Base-by-base conservation (phyloP, 2,888 invertebrate species). In the Drosophila merina region DNA sequence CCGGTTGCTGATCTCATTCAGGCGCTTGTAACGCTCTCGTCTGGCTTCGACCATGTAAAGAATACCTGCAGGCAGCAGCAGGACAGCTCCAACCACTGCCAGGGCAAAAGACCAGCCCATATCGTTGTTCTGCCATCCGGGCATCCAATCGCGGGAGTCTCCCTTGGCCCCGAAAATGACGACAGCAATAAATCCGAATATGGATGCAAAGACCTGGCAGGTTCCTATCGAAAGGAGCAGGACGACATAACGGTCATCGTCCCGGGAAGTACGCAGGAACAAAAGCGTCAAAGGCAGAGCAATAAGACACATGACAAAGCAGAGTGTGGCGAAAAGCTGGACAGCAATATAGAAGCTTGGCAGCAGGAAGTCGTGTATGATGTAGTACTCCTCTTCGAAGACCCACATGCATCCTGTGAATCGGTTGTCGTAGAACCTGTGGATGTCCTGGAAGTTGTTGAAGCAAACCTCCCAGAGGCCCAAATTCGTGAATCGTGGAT, bases 401-500 rank as follows among this genome's bases (percentile, higher is more conserved):
- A 99, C 96, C 98, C 98, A 99, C 96, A 97, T 97, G 89, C 99
- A 99, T 0, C 97, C 97, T 12, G 93, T 94, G 86, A 97, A 97
- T 56, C 93, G 93, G 4, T 94, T 95, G 87, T 98, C 97, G 92
- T 98, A 98, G 91, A 95, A 94, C 76, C 96, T 95, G 78, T 96
- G 95, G 4, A 96, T 94, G 90, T 98, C 98, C 91, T 96, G 95
- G 90, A 97, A 98, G 47, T 96, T 94, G 82, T 95, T 94, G 86
- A 99, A 97, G 90, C 99, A 99, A 3, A 97, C 97, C 91, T 97
- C 96, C 99, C 99, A 99, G 36, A 99, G 93, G 31, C 99, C 99
- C 66, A 97, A 94, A 92, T 95, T 95, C 66, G 95, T 92, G 92
- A 97, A 97, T 89, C 96, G 96, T 0, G 97, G 96, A 85, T 96